Conservation (phyloP, 2,888 invertebrate genomes). For the Diarsia mendica region DNA sequence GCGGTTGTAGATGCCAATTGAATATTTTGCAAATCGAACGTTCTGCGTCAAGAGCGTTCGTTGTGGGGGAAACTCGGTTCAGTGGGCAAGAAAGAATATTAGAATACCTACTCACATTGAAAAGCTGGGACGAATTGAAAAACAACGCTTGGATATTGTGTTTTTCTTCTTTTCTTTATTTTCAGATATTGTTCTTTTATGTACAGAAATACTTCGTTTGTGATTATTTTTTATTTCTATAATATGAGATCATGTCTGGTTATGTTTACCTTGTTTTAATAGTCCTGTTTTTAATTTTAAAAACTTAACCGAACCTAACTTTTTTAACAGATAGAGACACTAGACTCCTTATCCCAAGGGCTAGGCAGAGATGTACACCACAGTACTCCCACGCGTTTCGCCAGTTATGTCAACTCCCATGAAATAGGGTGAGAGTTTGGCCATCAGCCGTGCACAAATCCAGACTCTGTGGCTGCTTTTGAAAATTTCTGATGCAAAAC, state of each 20-base stretch:
- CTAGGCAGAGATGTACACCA: too few species aligned
- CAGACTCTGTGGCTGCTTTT: too few species aligned
- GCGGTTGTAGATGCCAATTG: not conserved
- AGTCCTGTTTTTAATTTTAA: not conserved
- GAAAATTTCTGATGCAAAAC: too few species aligned
- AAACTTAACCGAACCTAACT: too few species aligned
- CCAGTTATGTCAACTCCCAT: too few species aligned
- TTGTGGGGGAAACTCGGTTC: conserved; percentile 68
- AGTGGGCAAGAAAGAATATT: conserved; percentile 75
- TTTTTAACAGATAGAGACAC: too few species aligned
- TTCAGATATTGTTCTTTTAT: conserved; percentile 36
- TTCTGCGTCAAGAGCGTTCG: conserved; percentile 34
- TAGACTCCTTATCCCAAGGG: too few species aligned
- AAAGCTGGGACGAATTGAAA: conserved; percentile 70
- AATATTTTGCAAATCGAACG: not conserved
- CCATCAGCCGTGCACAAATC: too few species aligned
- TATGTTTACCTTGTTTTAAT: not conserved
- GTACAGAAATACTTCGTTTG: conserved; percentile 1
- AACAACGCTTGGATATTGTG: conserved; percentile 64
- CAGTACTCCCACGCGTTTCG: too few species aligned
- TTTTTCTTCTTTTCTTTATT: conserved; percentile 44
- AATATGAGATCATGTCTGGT: not conserved
- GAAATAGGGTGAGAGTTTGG: too few species aligned
- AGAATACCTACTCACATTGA: conserved; percentile 72
- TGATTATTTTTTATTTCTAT: not conserved